Evolutionary conservation across 2,797 vertebrate genomes (phyloP).

Genomic region (Eospalax fontanierii): DNA sequence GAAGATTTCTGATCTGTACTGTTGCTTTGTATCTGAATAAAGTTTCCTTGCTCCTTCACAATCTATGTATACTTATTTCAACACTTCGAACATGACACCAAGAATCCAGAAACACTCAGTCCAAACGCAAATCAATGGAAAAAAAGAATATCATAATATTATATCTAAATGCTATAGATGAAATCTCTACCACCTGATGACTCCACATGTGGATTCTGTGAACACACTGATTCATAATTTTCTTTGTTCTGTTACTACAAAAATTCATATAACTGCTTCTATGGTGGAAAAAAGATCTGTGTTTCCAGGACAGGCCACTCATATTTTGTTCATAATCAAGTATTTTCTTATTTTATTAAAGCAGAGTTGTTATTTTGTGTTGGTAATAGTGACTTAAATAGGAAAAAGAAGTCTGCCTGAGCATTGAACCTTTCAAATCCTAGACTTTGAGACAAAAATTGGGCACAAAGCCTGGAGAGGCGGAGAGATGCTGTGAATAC

Average conservation of each 20-base stretch:
- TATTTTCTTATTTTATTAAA: neutral
- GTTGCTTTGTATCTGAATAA: neutral
- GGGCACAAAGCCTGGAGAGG: neutral
- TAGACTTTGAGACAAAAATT: constrained; percentile 10
- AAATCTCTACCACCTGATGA: neutral
- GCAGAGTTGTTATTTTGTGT: neutral
- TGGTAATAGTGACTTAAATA: neutral
- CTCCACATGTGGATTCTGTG: neutral
- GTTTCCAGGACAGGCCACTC: neutral
- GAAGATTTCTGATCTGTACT: neutral
- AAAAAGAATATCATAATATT: neutral
- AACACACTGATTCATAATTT: neutral
- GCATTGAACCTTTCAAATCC: neutral
- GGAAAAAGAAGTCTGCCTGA: constrained; percentile 8
- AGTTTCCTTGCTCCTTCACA: neutral
- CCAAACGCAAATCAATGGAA: neutral
- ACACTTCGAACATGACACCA: neutral
- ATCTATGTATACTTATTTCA: neutral
- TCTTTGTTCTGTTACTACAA: neutral
- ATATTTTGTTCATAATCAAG: neutral
- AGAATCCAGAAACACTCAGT: neutral
- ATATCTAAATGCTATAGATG: neutral
- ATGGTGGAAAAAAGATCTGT: neutral
- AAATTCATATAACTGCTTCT: neutral
- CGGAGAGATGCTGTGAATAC: neutral